Conservation (phyloP, 1,140 invertebrate genomes). For the Capitella teleta region DNA sequence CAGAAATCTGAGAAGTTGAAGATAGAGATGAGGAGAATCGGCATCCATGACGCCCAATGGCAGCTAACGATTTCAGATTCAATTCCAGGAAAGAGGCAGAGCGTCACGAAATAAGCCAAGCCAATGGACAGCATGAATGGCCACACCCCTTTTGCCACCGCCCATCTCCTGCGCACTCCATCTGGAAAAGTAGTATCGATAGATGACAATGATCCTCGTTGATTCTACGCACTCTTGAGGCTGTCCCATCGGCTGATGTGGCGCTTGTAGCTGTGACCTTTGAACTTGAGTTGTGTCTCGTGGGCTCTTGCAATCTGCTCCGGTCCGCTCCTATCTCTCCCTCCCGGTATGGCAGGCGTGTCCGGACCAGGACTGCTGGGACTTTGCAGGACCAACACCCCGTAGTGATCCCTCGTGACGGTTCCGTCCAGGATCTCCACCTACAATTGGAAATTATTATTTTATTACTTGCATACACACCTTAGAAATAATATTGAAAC, state of each 20-base stretch:
- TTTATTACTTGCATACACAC: background rate
- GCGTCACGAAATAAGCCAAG: slow-evolving; percentile 73
- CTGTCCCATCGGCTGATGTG: background rate
- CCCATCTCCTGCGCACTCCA: slow-evolving; percentile 15
- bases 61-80: slow-evolving; percentile 76
- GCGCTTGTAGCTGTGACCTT: background rate
- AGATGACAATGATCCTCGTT: too few species aligned
- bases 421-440: slow-evolving; percentile 19
- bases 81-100: slow-evolving; percentile 79
- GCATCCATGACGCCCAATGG: slow-evolving; percentile 73
- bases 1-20: slow-evolving; percentile 77
- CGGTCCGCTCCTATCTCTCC: too few species aligned
- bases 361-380: too few species aligned
- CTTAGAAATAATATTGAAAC: background rate
- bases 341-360: too few species aligned
- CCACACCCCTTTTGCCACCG: slow-evolving; percentile 59
- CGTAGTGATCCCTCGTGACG: slow-evolving; percentile 12
- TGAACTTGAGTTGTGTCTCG: too few species aligned
- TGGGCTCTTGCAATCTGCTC: too few species aligned
- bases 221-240: background rate
- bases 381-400: slow-evolving; percentile 18
- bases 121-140: slow-evolving; percentile 78
- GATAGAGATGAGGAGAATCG: slow-evolving; percentile 73
- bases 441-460: slow-evolving; percentile 6
- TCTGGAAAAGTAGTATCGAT: slow-evolving; percentile 18